A percentile compares a stretch with the other conserved stretches of the same genome.
phyloP scores from a whole-genome alignment of 1,140 invertebrate genomes.

The Zaprionus lachaisei region DNA sequence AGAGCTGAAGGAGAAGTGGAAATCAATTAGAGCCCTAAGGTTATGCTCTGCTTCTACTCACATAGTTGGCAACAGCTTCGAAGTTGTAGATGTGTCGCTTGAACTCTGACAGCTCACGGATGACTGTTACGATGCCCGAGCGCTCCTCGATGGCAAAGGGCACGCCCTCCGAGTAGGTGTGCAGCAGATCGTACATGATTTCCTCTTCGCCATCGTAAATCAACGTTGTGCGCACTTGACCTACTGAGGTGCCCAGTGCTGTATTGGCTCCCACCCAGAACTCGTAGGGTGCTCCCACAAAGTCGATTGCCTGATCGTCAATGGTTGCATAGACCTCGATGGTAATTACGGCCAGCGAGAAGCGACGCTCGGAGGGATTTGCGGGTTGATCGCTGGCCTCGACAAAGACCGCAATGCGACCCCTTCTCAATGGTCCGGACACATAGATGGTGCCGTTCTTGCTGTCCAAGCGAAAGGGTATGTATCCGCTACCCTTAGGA shows the following conservation, averaged over 20 bases:
- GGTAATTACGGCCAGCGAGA: slow-evolving; percentile 92
- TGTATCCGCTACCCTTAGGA: slow-evolving; percentile 87
- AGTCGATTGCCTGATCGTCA: slow-evolving; percentile 89
- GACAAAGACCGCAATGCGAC: slow-evolving; percentile 91
- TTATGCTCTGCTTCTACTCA: slow-evolving; percentile 41
- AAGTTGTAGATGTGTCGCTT: slow-evolving; percentile 90
- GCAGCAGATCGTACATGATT: slow-evolving; percentile 91
- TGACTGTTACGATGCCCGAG: slow-evolving; percentile 94
- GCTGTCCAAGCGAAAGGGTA: slow-evolving; percentile 90
- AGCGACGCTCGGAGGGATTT: slow-evolving; percentile 92
- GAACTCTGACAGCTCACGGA: slow-evolving; percentile 90
- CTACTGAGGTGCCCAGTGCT: slow-evolving; percentile 92
- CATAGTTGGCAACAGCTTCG: slow-evolving; percentile 91
- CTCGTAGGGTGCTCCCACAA: slow-evolving; percentile 94
- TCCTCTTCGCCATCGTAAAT: slow-evolving; percentile 88
- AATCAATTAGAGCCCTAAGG: background rate
- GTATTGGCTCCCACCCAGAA: slow-evolving; percentile 95
- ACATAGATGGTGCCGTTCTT: slow-evolving; percentile 90
- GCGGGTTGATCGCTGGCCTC: slow-evolving; percentile 92
- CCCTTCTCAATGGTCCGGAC: slow-evolving; percentile 87
- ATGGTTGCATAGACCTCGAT: slow-evolving; percentile 87
- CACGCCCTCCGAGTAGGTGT: slow-evolving; percentile 93
- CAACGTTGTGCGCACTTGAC: slow-evolving; percentile 90
- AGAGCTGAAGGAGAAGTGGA: slow-evolving; percentile 46
- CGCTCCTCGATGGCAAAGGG: slow-evolving; percentile 95